A percentile compares a stretch with the other conserved stretches of the same genome.
Evolutionary conservation across 92 coral and sea anemone species (phyloP).

Genomic region (Desmophyllum pertusum): DNA sequence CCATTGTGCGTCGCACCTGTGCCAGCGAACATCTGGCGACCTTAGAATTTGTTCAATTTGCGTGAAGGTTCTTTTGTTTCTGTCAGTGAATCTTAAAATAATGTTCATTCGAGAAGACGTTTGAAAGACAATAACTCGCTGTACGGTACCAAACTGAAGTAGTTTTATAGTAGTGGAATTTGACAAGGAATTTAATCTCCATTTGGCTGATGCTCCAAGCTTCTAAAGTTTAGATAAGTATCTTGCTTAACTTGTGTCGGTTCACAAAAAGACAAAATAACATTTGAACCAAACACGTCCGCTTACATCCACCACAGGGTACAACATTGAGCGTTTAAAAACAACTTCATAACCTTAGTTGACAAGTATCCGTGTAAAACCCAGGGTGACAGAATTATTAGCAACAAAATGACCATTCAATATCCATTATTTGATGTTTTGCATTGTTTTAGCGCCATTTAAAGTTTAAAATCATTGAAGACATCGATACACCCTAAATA

Average conservation of each 20-base stretch:
- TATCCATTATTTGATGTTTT: not conserved
- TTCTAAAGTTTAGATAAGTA: not conserved
- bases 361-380: not conserved
- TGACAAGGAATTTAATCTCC: conserved; percentile 2
- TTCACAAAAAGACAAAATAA: conserved; percentile 28
- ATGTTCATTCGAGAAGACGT: conserved; percentile 36
- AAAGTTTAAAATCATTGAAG: conserved; percentile 26
- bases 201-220: not conserved
- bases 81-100: conserved; percentile 33
- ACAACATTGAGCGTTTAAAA: not conserved
- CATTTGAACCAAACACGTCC: not conserved
- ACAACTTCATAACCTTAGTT: not conserved
- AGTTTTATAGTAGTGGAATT: conserved; percentile 37
- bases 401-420: conserved; percentile 42
- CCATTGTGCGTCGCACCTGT: conserved; percentile 74
- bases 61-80: conserved; percentile 56
- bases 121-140: conserved; percentile 27
- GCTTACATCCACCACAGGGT: not conserved
- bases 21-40: conserved; percentile 70
- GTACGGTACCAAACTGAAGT: conserved; percentile 27
- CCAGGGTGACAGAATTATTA: not conserved
- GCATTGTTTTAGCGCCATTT: conserved; percentile 40
- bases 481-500: not conserved
- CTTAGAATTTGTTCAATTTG: conserved; percentile 60
- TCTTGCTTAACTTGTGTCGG: conserved; percentile 1